Evolutionary conservation across 1,140 invertebrate genomes (phyloP).

Genomic region (Rhyzopertha dominica): DNA sequence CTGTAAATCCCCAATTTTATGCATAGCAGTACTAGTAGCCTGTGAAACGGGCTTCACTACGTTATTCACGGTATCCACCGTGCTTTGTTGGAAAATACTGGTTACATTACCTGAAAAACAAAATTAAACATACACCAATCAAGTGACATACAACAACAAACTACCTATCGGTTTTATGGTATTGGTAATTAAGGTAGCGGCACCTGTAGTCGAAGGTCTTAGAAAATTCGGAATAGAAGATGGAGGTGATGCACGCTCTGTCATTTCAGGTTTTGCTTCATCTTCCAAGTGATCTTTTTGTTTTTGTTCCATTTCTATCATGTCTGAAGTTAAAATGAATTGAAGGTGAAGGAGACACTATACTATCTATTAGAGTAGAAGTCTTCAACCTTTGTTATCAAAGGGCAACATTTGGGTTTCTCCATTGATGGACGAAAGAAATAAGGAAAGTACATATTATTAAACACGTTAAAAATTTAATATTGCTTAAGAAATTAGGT

Average conservation of each 20-base stretch:
- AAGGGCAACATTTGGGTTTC: too few species aligned
- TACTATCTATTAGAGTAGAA: too few species aligned
- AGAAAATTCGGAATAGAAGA: slow-evolving; percentile 9
- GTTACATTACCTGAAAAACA: slow-evolving; percentile 33
- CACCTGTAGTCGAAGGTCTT: slow-evolving; percentile 9
- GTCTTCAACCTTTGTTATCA: too few species aligned
- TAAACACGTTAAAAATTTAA: too few species aligned
- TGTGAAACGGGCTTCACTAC: slow-evolving; percentile 29
- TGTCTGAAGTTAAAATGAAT: too few species aligned
- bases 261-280: background rate
- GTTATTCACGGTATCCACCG: slow-evolving; percentile 48
- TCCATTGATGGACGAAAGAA: too few species aligned
- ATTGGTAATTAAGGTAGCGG: slow-evolving; percentile 4
- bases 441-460: too few species aligned
- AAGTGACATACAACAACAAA: background rate
- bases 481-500: too few species aligned
- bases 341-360: too few species aligned
- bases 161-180: background rate
- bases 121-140: background rate
- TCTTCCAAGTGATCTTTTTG: background rate
- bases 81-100: slow-evolving; percentile 46
- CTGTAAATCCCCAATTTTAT: slow-evolving; percentile 55
- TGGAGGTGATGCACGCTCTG: background rate
- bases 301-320: too few species aligned
- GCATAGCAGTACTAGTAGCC: slow-evolving; percentile 45